Evolutionary conservation across 2,888 invertebrate genomes (phyloP).

Genomic region (Pseudococcus jackbeardsleyi): DNA sequence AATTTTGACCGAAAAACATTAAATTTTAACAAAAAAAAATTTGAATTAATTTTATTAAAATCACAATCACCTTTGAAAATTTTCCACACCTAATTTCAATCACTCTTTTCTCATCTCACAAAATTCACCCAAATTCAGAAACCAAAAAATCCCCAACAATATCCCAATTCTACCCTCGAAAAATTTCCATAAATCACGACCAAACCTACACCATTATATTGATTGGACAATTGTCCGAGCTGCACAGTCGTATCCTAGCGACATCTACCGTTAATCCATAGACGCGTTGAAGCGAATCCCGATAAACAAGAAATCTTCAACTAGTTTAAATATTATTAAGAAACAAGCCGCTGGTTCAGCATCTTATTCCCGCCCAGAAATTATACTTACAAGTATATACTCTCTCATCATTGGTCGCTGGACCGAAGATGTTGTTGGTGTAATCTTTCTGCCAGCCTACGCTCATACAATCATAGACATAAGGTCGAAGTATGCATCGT

Average conservation of each 20-base stretch:
- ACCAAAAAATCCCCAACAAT: too few species aligned
- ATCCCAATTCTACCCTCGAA: too few species aligned
- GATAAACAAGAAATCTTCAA: constrained; percentile 43
- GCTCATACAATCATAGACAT: constrained; percentile 35
- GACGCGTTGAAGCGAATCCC: not conserved
- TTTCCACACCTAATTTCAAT: too few species aligned
- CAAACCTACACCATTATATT: too few species aligned
- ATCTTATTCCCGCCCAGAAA: constrained; percentile 64
- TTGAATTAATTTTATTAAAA: too few species aligned
- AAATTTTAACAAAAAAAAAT: too few species aligned
- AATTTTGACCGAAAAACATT: too few species aligned
- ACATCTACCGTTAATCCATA: constrained; percentile 1
- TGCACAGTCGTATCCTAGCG: not conserved
- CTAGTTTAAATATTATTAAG: constrained; percentile 57
- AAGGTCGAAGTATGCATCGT: constrained; percentile 29
- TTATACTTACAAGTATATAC: constrained; percentile 55
- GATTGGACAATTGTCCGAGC: too few species aligned
- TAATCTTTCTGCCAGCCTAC: constrained; percentile 63
- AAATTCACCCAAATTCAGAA: too few species aligned
- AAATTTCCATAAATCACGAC: too few species aligned
- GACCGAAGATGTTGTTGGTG: constrained; percentile 61
- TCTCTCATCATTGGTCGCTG: constrained; percentile 60
- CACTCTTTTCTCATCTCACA: too few species aligned
- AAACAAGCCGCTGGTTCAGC: constrained; percentile 7
- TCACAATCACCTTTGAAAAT: too few species aligned